A percentile compares a stretch with the other conserved stretches of the same genome.
Conservation (phyloP, 2,888 invertebrate species). For the Dexiosoma caninum region DNA sequence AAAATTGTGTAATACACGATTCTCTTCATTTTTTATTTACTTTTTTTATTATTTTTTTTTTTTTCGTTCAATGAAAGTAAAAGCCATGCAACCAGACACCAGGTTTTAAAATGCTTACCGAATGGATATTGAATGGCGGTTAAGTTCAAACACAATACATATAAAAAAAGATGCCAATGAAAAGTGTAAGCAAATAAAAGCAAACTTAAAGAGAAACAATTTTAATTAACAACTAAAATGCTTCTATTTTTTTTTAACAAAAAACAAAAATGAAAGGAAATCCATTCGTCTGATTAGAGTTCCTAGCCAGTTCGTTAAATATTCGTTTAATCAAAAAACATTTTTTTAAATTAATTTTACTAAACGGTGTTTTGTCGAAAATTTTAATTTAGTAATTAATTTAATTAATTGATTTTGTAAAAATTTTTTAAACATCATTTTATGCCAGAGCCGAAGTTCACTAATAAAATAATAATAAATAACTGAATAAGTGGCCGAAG, state of each 20-base stretch:
- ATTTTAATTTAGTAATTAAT: background rate
- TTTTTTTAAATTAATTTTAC: constrained; percentile 14
- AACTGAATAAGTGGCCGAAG: too few relatives aligned
- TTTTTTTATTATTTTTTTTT: too few relatives aligned
- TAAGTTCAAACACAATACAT: constrained; percentile 17
- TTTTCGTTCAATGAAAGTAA: constrained; percentile 54
- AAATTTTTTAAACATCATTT: constrained; percentile 16
- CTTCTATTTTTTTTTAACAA: background rate
- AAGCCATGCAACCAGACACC: constrained; percentile 1
- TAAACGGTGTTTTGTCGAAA: background rate
- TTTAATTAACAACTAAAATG: constrained; percentile 21
- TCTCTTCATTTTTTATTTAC: constrained; percentile 11
- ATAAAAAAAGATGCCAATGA: background rate
- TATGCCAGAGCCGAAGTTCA: constrained; percentile 4
- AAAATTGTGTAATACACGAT: constrained; percentile 47
- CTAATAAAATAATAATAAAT: too few relatives aligned
- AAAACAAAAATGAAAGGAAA: constrained; percentile 42
- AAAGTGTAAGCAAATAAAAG: constrained; percentile 23
- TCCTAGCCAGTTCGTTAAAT: background rate
- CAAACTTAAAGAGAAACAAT: constrained; percentile 6
- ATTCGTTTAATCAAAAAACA: background rate
- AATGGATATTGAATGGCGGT: constrained; percentile 46
- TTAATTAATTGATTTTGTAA: constrained; percentile 23
- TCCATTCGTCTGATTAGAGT: background rate
- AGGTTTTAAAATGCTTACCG: constrained; percentile 1